These are phyloP conservation scores for Eumacrocentrus americanus DNA, from an alignment of 2,888 invertebrate species.

Conservation along the genomic window DNA sequence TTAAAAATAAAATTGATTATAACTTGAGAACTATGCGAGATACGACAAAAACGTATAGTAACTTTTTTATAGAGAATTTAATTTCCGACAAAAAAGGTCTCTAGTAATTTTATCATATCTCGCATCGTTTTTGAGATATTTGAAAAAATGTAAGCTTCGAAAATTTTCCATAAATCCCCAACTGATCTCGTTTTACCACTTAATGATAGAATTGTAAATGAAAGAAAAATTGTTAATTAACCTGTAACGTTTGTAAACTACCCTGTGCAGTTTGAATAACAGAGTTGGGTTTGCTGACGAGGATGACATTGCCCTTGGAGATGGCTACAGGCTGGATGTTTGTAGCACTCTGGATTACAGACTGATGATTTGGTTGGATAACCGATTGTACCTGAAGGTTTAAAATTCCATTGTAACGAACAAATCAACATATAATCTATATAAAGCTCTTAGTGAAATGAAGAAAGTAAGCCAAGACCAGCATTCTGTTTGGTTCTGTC, in stretches of 20 bases:
- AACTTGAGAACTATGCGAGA: no score
- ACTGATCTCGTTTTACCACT: no score
- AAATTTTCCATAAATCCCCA: no score
- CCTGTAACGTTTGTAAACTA: slow-evolving; percentile 85
- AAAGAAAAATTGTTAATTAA: slow-evolving; percentile 51
- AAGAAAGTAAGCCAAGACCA: slow-evolving; percentile 43
- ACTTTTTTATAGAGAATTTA: no score
- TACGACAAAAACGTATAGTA: no score
- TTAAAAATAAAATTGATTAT: no score
- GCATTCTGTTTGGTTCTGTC: slow-evolving; percentile 48
- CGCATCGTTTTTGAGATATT: no score
- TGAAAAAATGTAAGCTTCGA: no score
- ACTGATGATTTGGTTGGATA: slow-evolving; percentile 94
- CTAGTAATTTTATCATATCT: no score
- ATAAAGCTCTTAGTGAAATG: background rate
- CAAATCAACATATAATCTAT: no score
- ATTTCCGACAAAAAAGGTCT: no score
- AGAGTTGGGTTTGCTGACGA: slow-evolving; percentile 88
- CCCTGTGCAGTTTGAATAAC: slow-evolving; percentile 92
- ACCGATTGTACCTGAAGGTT: slow-evolving; percentile 83
- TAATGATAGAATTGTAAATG: no score
- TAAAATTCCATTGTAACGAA: background rate
- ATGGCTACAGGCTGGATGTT: slow-evolving; percentile 82
- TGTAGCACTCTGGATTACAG: slow-evolving; percentile 92
- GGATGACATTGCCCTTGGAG: slow-evolving; percentile 87